phyloP scores from a whole-genome alignment of 2,888 invertebrate genomes.

The Bembecia ichneumoniformis region DNA sequence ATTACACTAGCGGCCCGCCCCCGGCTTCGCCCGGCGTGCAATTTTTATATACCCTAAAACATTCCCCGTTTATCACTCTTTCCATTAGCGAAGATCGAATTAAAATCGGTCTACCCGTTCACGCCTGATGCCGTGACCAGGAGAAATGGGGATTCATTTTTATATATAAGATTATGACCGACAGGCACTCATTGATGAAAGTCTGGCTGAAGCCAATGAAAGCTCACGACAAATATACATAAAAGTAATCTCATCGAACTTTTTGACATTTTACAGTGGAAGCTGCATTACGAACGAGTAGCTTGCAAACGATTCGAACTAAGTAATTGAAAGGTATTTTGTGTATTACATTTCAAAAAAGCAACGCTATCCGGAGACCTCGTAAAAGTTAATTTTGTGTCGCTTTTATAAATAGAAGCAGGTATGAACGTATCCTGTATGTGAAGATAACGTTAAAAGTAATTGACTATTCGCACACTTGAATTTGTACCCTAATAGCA shows the following conservation, averaged over 20 bases:
- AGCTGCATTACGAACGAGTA: not conserved
- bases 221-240: not conserved
- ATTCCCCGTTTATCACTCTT: too few relatives aligned
- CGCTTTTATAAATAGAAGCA: conserved; percentile 42
- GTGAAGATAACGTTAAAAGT: conserved; percentile 60
- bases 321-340: conserved; percentile 2
- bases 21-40: too few relatives aligned
- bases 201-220: too few relatives aligned
- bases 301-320: not conserved
- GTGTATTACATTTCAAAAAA: conserved; percentile 9
- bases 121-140: too few relatives aligned
- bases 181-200: too few relatives aligned
- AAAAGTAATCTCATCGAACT: not conserved
- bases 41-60: too few relatives aligned
- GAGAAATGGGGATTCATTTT: too few relatives aligned
- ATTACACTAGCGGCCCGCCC: too few relatives aligned
- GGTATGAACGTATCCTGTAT: conserved; percentile 53
- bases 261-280: not conserved
- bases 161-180: too few relatives aligned
- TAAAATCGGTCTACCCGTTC: too few relatives aligned
- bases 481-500: conserved; percentile 26
- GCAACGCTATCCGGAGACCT: conserved; percentile 13
- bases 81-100: too few relatives aligned
- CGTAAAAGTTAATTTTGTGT: conserved; percentile 57
- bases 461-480: conserved; percentile 32